A percentile compares a stretch with the other conserved stretches of the same genome.
phyloP scores from a whole-genome alignment of 2,113 vertebrate species.

The Orycteropus afer region DNA sequence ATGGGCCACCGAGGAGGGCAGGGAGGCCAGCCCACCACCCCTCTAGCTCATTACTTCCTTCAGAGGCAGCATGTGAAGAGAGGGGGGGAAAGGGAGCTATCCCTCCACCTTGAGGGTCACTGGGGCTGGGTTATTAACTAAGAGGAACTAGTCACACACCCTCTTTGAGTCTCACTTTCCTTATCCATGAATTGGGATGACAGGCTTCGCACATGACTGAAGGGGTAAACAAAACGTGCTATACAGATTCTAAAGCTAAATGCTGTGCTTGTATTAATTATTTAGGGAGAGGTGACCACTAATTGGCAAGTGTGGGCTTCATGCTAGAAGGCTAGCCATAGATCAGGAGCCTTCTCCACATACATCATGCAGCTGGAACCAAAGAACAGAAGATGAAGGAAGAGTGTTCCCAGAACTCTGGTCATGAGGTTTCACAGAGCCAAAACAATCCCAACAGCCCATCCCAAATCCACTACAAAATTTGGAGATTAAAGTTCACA shows the following conservation, averaged over 20 bases:
- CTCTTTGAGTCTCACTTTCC: background rate
- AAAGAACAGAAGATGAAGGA: background rate
- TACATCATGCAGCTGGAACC: background rate
- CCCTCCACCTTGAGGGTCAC: background rate
- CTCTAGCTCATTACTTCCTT: background rate
- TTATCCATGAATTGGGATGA: background rate
- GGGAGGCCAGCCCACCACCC: background rate
- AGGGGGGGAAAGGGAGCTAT: fast-evolving
- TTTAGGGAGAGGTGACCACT: background rate
- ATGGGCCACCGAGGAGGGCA: background rate
- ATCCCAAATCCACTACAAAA: background rate
- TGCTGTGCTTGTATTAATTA: background rate
- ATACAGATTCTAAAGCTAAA: background rate
- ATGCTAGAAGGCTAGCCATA: background rate
- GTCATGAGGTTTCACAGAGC: background rate
- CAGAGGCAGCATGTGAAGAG: background rate
- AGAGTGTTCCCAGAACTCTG: background rate
- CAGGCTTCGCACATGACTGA: background rate
- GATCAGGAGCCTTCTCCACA: background rate
- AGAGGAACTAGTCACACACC: background rate
- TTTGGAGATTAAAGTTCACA: background rate
- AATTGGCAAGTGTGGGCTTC: background rate
- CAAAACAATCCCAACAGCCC: background rate
- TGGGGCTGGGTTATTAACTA: background rate
- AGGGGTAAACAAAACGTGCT: background rate